phyloP scores from a whole-genome alignment of 2,113 vertebrate species.

The Odobenus rosmarus region DNA sequence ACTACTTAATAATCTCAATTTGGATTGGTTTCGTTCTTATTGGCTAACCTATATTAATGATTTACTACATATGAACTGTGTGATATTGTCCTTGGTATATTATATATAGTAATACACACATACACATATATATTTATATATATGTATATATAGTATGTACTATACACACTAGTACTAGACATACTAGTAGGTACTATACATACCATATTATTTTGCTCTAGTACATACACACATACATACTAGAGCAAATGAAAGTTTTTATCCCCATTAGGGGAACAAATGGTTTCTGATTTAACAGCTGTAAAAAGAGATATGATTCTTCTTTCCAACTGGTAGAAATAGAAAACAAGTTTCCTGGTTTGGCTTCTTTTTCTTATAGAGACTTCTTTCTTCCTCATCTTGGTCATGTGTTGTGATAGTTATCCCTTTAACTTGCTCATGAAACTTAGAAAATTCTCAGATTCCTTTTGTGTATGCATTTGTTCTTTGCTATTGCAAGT shows the following conservation, averaged over 20 bases:
- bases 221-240: not conserved
- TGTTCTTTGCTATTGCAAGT: not conserved
- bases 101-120: too few relatives aligned
- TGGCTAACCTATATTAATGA: not conserved
- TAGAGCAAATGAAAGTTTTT: not conserved
- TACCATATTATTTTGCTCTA: not conserved
- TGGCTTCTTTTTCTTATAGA: not conserved
- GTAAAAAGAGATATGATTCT: not conserved
- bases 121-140: too few relatives aligned
- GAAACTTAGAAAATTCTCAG: not conserved
- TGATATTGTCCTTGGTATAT: not conserved
- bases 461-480: not conserved
- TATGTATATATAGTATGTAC: too few relatives aligned
- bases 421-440: not conserved
- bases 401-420: not conserved
- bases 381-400: not conserved
- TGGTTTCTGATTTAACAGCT: not conserved
- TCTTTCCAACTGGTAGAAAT: slow-evolving; percentile 13
- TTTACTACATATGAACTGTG: not conserved
- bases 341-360: not conserved
- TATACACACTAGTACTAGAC: not conserved
- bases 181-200: not conserved
- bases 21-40: not conserved
- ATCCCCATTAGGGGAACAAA: not conserved
- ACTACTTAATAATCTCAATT: not conserved